Evolutionary conservation across 2,797 vertebrate species (phyloP).

Genomic region (Nyctalus aviator): DNA sequence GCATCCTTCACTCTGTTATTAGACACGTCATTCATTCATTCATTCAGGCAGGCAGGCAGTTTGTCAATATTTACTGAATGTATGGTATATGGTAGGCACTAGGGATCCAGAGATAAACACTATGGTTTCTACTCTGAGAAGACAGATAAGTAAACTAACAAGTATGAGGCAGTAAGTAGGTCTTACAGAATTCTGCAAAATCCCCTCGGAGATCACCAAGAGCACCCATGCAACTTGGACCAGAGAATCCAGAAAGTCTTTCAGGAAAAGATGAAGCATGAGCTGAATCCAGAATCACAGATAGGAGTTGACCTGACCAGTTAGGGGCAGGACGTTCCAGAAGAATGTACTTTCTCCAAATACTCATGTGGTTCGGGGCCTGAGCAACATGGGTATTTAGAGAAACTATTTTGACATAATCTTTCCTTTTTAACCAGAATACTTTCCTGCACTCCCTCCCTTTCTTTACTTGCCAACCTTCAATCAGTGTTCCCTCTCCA

Average conservation of each 20-base stretch:
- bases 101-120: not conserved
- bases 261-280: not conserved
- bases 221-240: not conserved
- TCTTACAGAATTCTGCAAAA: not conserved
- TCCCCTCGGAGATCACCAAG: not conserved
- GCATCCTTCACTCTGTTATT: not conserved
- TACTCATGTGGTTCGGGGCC: no score
- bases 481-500: not conserved
- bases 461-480: not conserved
- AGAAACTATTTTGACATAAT: not conserved
- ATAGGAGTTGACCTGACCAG: not conserved
- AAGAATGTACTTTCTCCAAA: no score
- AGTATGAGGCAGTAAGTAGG: no score
- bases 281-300: not conserved
- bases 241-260: not conserved
- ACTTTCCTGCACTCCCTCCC: not conserved
- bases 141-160: not conserved
- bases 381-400: no score
- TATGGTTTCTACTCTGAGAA: not conserved
- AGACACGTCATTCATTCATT: not conserved
- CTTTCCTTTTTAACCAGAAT: not conserved
- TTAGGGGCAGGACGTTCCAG: not conserved
- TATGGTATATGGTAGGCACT: not conserved
- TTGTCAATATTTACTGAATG: not conserved
- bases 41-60: no score